A percentile compares a stretch with the other conserved stretches of the same genome.
phyloP scores from a whole-genome alignment of 1,140 invertebrate species.

The Apocrypta bakeri region DNA sequence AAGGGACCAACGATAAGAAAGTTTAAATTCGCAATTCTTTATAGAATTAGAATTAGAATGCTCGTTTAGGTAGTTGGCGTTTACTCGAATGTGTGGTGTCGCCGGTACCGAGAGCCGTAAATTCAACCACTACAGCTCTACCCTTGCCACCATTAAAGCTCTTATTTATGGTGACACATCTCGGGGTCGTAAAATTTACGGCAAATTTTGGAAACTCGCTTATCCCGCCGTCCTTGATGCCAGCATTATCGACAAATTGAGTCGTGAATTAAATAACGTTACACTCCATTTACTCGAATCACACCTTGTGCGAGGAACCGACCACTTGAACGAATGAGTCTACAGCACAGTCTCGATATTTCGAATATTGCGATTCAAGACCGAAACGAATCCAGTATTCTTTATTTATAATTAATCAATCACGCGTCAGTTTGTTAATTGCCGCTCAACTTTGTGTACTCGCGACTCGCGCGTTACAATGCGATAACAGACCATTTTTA shows the following conservation, averaged over 20 bases:
- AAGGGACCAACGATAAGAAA: conserved; percentile 1
- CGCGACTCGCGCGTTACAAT: too few relatives aligned
- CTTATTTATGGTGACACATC: conserved; percentile 46
- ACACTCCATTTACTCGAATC: conserved; percentile 35
- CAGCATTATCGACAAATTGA: conserved; percentile 49
- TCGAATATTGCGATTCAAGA: too few relatives aligned
- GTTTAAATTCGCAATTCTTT: conserved; percentile 37
- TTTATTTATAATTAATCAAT: neutral
- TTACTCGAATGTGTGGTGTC: neutral
- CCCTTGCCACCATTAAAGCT: conserved; percentile 46
- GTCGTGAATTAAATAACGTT: conserved; percentile 38
- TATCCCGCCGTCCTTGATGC: conserved; percentile 26
- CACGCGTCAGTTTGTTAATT: neutral
- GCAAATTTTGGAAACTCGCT: conserved; percentile 48
- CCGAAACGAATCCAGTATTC: too few relatives aligned
- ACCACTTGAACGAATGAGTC: too few relatives aligned
- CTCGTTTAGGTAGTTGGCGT: neutral
- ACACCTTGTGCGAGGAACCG: conserved; percentile 16
- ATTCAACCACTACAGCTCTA: conserved; percentile 41
- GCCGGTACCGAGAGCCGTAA: conserved; percentile 29
- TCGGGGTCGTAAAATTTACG: conserved; percentile 41
- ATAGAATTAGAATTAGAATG: conserved; percentile 42
- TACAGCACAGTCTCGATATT: too few relatives aligned
- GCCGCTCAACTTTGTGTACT: too few relatives aligned
- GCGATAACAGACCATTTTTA: too few relatives aligned